Evolutionary conservation across 2,888 invertebrate species (phyloP).

Genomic region (Gymnoscelis rufifasciata): DNA sequence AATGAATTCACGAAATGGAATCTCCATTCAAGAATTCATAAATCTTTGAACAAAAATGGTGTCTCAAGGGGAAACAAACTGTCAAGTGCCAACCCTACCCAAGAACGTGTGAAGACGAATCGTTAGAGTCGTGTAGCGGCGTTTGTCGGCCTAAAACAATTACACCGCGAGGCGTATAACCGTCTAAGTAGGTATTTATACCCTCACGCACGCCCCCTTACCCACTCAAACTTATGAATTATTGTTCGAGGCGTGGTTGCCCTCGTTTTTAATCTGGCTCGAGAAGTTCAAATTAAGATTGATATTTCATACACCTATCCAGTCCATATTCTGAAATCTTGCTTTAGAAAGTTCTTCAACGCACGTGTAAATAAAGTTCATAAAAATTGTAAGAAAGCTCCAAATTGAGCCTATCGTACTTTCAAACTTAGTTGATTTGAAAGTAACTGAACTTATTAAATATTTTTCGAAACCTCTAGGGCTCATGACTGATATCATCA

Average conservation of each 20-base stretch:
- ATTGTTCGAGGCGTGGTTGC: conserved; percentile 33
- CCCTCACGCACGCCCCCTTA: conserved; percentile 37
- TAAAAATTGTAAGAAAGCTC: not conserved
- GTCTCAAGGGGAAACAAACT: conserved; percentile 8
- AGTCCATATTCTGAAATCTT: too few relatives aligned
- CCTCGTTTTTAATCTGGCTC: conserved; percentile 31
- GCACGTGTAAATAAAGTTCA: not conserved
- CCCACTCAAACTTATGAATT: conserved; percentile 42
- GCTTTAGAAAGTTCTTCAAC: too few relatives aligned
- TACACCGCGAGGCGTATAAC: conserved; percentile 22
- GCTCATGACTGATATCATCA: conserved; percentile 29
- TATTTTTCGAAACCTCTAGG: conserved; percentile 19
- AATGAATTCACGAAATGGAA: not conserved
- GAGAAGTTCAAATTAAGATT: conserved; percentile 16
- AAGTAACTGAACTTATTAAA: conserved; percentile 4
- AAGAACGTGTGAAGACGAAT: conserved; percentile 26
- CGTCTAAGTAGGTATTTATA: conserved; percentile 1
- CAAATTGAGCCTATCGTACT: not conserved
- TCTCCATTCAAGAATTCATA: conserved; percentile 1
- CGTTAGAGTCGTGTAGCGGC: conserved; percentile 7
- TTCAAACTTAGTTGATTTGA: conserved; percentile 1
- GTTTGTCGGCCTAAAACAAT: conserved; percentile 39
- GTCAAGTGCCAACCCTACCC: conserved; percentile 24
- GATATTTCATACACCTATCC: not conserved
- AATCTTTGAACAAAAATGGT: conserved; percentile 4